Conservation (phyloP, 2,797 vertebrate species). For the Schizopygopsis pylzovi region DNA sequence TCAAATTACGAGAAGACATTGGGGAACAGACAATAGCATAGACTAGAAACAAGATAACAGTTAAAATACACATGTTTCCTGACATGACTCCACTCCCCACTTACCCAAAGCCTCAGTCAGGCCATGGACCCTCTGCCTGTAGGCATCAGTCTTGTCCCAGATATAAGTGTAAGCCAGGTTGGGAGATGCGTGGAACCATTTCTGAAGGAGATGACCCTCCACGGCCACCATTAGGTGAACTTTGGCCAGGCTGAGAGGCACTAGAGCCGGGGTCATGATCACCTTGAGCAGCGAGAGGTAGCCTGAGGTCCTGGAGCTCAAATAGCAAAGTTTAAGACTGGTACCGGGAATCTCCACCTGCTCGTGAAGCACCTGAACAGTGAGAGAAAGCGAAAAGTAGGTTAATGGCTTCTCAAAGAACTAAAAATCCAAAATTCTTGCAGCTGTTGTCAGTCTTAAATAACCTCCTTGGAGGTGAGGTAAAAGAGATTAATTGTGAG, state of each 20-base stretch:
- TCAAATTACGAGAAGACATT: constrained; percentile 37
- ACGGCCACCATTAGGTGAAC: constrained; percentile 91
- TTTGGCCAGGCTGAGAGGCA: constrained; percentile 87
- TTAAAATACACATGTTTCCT: constrained; percentile 32
- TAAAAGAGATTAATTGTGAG: constrained; percentile 22
- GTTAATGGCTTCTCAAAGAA: background rate
- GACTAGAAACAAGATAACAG: constrained; percentile 40
- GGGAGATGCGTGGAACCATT: constrained; percentile 88
- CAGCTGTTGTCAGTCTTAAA: background rate
- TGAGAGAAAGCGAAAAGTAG: background rate
- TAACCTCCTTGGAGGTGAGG: background rate
- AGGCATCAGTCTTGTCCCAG: constrained; percentile 91
- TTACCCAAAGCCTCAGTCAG: constrained; percentile 87
- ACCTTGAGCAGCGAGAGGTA: constrained; percentile 89
- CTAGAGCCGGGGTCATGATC: constrained; percentile 85
- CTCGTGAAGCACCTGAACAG: constrained; percentile 85
- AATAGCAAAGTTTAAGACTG: constrained; percentile 83
- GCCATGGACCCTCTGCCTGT: constrained; percentile 86
- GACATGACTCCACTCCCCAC: constrained; percentile 48
- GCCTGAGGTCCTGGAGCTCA: constrained; percentile 86
- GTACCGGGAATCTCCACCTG: constrained; percentile 87
- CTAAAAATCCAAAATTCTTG: background rate
- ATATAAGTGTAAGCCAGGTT: constrained; percentile 89
- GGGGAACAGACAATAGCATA: constrained; percentile 13
- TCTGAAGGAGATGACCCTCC: constrained; percentile 90